Base-by-base conservation (phyloP, 2,888 invertebrate genomes). In the Sarcophaga carnaria region DNA sequence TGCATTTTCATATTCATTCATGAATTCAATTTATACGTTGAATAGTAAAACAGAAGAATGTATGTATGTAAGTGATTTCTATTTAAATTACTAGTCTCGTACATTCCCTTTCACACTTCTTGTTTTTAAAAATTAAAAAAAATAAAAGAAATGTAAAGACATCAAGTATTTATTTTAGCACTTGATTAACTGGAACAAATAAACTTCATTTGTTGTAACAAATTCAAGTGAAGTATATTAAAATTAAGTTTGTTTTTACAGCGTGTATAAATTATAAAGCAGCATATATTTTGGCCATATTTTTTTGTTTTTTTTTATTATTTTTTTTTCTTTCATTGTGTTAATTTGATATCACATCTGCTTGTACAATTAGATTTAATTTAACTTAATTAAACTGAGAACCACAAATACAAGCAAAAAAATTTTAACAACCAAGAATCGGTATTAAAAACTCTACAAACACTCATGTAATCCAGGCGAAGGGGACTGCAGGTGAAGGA, bases 361-460 rank as follows among this genome's bases (percentile, higher is more conserved):
- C 74, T 86, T n/a, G 37, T 66, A 59, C 86, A 86, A 83, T 81
- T 83, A 78, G 17, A 81, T 83, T 86, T 83, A 83, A 78, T 83
- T 83, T 78, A 67, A 78, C 80, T 86, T 80, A 86, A 86, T 83
- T 86, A 83, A 86, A 80, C 80, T 66, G 78, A 37, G 37, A 75
- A 77, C 83, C 85, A 37, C 83, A 87, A 84, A 62, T 72, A 78
- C 84, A 79, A 82, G 79, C 79, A 79, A 83, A 75, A 80, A 47
- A 79, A 81, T 60, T 75, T 60, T 27, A 77, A 82, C 72, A 77
- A 60, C 47, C 37, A 54, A 20, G 59, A 71, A 45, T 59, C 4
- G 37, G 37, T 77, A 49, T 60, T 17, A 27, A 83, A 83, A 83
- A 10, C 27, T 62, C 62, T 14, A 20, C 4, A 67, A 5, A 25